Percentiles rank a stretch among this genome's conserved stretches.
Conservation (phyloP, 1,140 invertebrate species). For the Pogonomyrmex californicus region DNA sequence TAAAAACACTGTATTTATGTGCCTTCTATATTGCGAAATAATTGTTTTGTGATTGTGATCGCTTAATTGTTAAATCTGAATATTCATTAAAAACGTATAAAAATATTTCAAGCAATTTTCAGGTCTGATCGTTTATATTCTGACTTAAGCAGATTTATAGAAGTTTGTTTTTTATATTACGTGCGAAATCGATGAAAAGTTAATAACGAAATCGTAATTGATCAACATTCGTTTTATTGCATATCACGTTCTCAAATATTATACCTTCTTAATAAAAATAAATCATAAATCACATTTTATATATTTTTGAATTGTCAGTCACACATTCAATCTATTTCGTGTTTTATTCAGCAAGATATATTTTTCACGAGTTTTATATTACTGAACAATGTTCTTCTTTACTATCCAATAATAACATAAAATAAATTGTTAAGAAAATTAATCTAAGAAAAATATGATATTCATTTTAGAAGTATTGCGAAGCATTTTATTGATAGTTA, state of each 20-base stretch:
- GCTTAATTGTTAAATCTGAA: neutral
- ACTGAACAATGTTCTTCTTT: neutral
- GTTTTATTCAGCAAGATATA: neutral
- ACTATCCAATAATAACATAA: slow-evolving; percentile 3
- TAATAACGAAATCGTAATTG: slow-evolving; percentile 26
- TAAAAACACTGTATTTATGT: neutral
- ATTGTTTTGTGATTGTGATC: neutral
- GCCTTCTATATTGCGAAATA: neutral
- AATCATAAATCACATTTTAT: neutral
- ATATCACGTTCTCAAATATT: neutral
- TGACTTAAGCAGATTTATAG: neutral
- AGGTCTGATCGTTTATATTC: neutral
- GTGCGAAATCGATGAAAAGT: slow-evolving; percentile 7
- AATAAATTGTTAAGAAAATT: neutral
- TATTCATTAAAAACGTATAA: neutral
- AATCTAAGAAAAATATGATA: neutral
- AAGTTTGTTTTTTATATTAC: slow-evolving; percentile 24
- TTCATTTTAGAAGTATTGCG: too few relatives aligned
- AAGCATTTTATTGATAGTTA: neutral
- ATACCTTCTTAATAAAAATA: neutral
- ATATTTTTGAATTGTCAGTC: neutral
- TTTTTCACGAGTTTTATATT: neutral
- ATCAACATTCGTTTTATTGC: neutral
- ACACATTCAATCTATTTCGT: neutral
- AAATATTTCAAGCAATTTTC: slow-evolving; percentile 16